Evolutionary conservation across 2,888 invertebrate species (phyloP).

Genomic region (Dolichopus griseipennis): DNA sequence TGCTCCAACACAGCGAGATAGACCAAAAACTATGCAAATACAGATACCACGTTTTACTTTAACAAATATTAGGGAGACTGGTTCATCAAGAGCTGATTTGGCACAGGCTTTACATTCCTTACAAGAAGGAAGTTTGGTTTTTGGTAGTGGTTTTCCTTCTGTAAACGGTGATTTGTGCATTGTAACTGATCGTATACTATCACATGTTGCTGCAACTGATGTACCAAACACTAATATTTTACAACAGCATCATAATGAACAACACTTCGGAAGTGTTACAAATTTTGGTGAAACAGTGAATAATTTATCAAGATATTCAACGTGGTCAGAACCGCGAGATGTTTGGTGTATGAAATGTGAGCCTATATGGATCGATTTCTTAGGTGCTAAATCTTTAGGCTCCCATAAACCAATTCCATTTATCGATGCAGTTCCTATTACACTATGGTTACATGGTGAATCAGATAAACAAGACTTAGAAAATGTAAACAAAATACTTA

Average conservation of each 20-base stretch:
- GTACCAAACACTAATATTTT: constrained; percentile 26
- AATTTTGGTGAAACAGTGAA: constrained; percentile 21
- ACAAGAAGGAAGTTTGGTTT: constrained; percentile 65
- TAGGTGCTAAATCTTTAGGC: constrained; percentile 69
- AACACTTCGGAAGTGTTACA: neutral
- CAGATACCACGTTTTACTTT: constrained; percentile 48
- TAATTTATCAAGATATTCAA: constrained; percentile 44
- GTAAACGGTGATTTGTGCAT: constrained; percentile 61
- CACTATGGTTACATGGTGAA: constrained; percentile 63
- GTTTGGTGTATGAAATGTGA: constrained; percentile 84
- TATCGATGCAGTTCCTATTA: constrained; percentile 77
- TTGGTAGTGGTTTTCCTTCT: constrained; percentile 70
- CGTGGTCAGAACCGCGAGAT: constrained; percentile 79
- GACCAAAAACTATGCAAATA: constrained; percentile 75
- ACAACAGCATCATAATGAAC: neutral
- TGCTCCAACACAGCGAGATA: constrained; percentile 71
- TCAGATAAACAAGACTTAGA: constrained; percentile 20
- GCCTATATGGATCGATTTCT: constrained; percentile 89
- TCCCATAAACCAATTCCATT: constrained; percentile 67
- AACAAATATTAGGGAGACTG: constrained; percentile 56
- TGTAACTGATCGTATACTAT: constrained; percentile 71
- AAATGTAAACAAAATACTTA: constrained; percentile 5
- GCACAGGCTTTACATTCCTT: constrained; percentile 70
- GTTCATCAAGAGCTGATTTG: constrained; percentile 64
- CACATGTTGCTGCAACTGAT: constrained; percentile 55